These are phyloP conservation scores for Antitype chi DNA, from an alignment of 2,888 invertebrate species.

Conservation along the genomic window DNA sequence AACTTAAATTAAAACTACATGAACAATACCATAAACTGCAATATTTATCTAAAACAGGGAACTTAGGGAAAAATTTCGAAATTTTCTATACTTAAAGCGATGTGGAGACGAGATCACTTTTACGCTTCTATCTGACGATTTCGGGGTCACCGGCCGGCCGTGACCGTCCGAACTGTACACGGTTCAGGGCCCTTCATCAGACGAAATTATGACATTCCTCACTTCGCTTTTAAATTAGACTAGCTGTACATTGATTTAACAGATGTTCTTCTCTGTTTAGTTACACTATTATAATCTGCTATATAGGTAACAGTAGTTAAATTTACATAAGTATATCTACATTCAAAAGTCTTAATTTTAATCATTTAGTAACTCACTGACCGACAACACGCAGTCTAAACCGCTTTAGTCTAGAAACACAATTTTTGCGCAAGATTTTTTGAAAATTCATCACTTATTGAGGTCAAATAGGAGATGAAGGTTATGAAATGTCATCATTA, in stretches of 20 bases:
- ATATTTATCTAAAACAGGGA: not conserved
- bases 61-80: not conserved
- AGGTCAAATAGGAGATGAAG: too few species aligned
- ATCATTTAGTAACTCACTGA: too few species aligned
- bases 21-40: not conserved
- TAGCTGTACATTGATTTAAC: not conserved
- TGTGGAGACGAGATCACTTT: not conserved
- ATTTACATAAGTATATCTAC: too few species aligned
- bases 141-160: constrained; percentile 26
- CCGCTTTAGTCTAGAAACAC: too few species aligned
- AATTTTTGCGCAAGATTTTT: too few species aligned
- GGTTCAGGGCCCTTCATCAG: not conserved
- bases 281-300: not conserved
- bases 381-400: too few species aligned
- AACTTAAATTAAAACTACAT: not conserved
- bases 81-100: not conserved
- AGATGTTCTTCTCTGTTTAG: not conserved
- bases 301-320: not conserved
- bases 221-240: not conserved
- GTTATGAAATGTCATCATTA: too few species aligned
- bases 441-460: too few species aligned
- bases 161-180: constrained; percentile 15
- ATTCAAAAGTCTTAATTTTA: too few species aligned
- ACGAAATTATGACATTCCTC: not conserved
- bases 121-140: not conserved